Evolutionary conservation across 2,888 invertebrate species (phyloP).

Genomic region (Cryptus armator): DNA sequence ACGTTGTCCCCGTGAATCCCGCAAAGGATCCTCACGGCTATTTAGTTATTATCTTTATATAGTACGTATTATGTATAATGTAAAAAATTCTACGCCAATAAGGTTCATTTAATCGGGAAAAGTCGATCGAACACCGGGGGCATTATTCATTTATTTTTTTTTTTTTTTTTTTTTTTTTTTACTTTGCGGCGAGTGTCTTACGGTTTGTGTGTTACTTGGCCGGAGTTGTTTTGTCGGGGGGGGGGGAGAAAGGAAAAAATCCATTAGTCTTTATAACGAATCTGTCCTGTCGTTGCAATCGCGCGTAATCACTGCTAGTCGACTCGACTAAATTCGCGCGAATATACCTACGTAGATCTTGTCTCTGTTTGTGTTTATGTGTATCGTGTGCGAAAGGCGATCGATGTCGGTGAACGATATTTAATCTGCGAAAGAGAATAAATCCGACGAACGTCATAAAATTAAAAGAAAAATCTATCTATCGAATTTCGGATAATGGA

Average conservation of each 20-base stretch:
- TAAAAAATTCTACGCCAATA: slow-evolving; percentile 65
- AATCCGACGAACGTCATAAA: slow-evolving; percentile 4
- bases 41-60: slow-evolving; percentile 31
- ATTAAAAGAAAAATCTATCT: slow-evolving; percentile 13
- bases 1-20: slow-evolving; percentile 49
- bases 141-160: slow-evolving; percentile 22
- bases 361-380: slow-evolving; percentile 1
- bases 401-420: slow-evolving; percentile 6
- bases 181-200: not conserved
- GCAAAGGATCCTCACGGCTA: slow-evolving; percentile 42
- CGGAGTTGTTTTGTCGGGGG: not conserved
- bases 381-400: slow-evolving; percentile 7
- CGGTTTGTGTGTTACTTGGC: slow-evolving; percentile 27
- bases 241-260: slow-evolving; percentile 17
- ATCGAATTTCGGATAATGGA: slow-evolving; percentile 31
- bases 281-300: slow-evolving; percentile 12
- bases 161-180: not conserved
- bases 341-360: not conserved
- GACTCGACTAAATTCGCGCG: slow-evolving; percentile 13
- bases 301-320: slow-evolving; percentile 19
- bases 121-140: slow-evolving; percentile 63
- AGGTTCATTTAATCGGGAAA: slow-evolving; percentile 33
- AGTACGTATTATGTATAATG: slow-evolving; percentile 63
- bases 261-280: slow-evolving; percentile 56
- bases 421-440: not conserved